phyloP scores from a whole-genome alignment of 2,888 invertebrate genomes.

The Thalpophila matura region DNA sequence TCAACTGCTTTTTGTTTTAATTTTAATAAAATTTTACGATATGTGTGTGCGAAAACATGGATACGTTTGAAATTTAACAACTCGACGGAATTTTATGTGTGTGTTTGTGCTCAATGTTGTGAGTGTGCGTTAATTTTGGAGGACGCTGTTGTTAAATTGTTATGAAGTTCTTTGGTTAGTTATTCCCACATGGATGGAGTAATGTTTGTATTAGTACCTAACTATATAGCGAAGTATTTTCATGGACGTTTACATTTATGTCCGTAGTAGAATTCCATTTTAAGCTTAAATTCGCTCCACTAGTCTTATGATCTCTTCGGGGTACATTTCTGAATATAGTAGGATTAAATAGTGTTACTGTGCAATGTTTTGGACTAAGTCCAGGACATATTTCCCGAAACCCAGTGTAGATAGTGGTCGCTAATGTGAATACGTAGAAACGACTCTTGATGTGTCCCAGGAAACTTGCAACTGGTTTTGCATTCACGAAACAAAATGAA shows the following conservation, averaged over 20 bases:
- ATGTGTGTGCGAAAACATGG: slow-evolving; percentile 63
- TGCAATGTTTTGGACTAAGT: slow-evolving; percentile 36
- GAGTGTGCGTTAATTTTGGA: slow-evolving; percentile 41
- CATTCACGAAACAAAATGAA: slow-evolving; percentile 3
- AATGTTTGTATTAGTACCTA: neutral
- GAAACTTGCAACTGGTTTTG: slow-evolving; percentile 6
- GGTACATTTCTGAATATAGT: slow-evolving; percentile 14
- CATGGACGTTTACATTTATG: neutral
- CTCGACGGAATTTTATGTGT: slow-evolving; percentile 43
- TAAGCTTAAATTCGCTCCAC: neutral
- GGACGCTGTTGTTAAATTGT: slow-evolving; percentile 33
- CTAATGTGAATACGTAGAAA: slow-evolving; percentile 10
- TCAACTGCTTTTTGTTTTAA: slow-evolving; percentile 77
- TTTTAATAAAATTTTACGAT: slow-evolving; percentile 75
- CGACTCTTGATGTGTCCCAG: neutral
- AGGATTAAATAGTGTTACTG: slow-evolving; percentile 17
- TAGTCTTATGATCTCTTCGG: neutral
- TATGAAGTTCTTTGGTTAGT: slow-evolving; percentile 44
- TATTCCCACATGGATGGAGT: slow-evolving; percentile 7
- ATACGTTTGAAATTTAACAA: slow-evolving; percentile 64
- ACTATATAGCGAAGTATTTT: slow-evolving; percentile 12
- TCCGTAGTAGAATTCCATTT: neutral
- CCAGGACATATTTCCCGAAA: neutral
- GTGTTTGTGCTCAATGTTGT: slow-evolving; percentile 1
- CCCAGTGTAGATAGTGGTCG: slow-evolving; percentile 3